phyloP scores from a whole-genome alignment of 2,888 invertebrate species.

The Neuroscelio doddi region DNA sequence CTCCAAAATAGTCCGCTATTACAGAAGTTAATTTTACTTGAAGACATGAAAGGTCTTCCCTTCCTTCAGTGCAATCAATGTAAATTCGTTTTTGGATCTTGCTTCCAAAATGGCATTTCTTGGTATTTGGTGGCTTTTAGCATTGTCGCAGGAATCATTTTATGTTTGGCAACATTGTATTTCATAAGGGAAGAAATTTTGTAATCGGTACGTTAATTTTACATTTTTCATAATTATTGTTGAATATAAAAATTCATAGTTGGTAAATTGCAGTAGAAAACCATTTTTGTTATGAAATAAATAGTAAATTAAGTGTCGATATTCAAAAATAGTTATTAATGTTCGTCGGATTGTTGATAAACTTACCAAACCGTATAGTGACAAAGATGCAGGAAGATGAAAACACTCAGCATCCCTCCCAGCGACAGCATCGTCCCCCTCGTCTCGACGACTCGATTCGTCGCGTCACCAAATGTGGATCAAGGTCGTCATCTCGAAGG shows the following conservation, averaged over 20 bases:
- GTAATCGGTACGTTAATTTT: too few species aligned
- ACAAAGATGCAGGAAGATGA: slow-evolving; percentile 58
- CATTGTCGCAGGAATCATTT: slow-evolving; percentile 6
- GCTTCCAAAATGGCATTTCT: slow-evolving; percentile 21
- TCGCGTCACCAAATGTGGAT: slow-evolving; percentile 60
- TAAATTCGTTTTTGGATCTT: slow-evolving; percentile 14
- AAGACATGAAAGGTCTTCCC: not conserved
- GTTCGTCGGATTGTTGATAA: slow-evolving; percentile 25
- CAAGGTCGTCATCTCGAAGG: slow-evolving; percentile 61
- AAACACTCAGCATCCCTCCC: slow-evolving; percentile 54
- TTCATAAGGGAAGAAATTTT: too few species aligned
- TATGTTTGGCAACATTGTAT: slow-evolving; percentile 3
- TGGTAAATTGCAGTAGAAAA: too few species aligned
- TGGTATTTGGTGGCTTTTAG: slow-evolving; percentile 19
- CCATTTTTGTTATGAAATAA: too few species aligned
- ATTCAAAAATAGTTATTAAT: slow-evolving; percentile 9
- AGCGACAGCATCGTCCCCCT: slow-evolving; percentile 59
- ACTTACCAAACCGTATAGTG: slow-evolving; percentile 59
- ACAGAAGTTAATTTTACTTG: slow-evolving; percentile 10
- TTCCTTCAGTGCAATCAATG: not conserved
- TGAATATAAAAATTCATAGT: too few species aligned
- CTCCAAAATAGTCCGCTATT: slow-evolving; percentile 3
- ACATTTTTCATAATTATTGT: too few species aligned
- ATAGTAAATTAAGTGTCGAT: too few species aligned
- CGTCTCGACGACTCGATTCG: slow-evolving; percentile 51